Base-by-base conservation (phyloP, 1,140 invertebrate species). In the Eumeta japonica region DNA sequence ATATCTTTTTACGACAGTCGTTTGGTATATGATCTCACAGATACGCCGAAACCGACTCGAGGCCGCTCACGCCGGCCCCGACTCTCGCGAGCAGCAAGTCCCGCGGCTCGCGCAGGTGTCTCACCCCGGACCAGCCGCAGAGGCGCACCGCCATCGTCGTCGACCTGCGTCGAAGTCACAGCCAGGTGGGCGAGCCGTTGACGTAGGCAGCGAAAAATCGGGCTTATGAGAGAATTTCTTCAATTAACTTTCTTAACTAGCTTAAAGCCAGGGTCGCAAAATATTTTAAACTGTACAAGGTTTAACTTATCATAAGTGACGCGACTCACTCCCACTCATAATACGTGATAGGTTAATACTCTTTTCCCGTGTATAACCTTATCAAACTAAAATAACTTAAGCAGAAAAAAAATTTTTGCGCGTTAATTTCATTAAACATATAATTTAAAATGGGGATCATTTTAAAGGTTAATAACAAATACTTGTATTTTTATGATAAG, bases 31-130 rank as follows among this genome's bases (percentile, higher is more conserved):
- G 5, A 24, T 30, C 4, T 11, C 70, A 71, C 11, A 83, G 83
- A 41, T 90, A 89, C 45, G 86, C 87, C 1, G 87, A 89, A 45
- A 89, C 86, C 2, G 88, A 90, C 54, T 90, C 87, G 1, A 74
- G 87, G 20, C 86, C 87, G 2, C 62, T 85, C 42, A 89, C 86
- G 0, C 87, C 87, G 9, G 80, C 85, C 0, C 84, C 85, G 0
- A 88, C 85, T 1, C 71, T 86, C 2, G 83, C 81, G 1, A 87
- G 83, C 52, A 81, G 76, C 3, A 75, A 75, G 37, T 77, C 74
- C 2, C 45, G 71, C 7, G 62, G 72, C 1, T 77, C 74, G 1
- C 46, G 74, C 11, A 38, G 74, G 31, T 77, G 74, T 35, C 52
- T 77, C 9, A 77, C 74, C 0, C 74, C 74, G 0, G 74, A 77